Base-by-base conservation (phyloP, 2,888 invertebrate genomes). In the Lampropteryx suffumata region DNA sequence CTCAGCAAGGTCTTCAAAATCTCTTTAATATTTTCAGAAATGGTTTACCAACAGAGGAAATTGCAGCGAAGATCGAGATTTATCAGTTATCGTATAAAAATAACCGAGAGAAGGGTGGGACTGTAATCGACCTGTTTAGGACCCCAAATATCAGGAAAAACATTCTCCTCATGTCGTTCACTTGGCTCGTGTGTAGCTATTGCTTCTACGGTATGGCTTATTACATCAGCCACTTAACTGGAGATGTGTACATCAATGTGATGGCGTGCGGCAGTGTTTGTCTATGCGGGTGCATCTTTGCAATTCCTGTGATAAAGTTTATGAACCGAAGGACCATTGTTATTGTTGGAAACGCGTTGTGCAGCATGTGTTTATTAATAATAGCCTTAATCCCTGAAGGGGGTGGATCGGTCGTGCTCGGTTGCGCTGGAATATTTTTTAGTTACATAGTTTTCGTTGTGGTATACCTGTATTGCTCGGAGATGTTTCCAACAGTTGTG, bases 401-500 rank as follows among this genome's bases (percentile, higher is more conserved):
- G 1, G 61, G 60, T 12, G 68, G 65, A 11, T 91, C 92, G 49
- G 83, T 94, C 1, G 76, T 91, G 10, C 85, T 96, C 33, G 94
- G 95, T 13, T 93, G 94, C 55, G 64, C 93, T 26, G 95, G 95
- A 2, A 94, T 96, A 64, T 92, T 96, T 46, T 95, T 95, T 8
- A 93, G 95, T 65, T 95, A 95, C 0, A 91, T 95, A 14, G 92
- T 94, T 3, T 97, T 97, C 71, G 94, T 96, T 2, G 94, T 95
- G 2, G 92, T 94, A 6, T 97, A 97, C 74, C 91, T 97, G 24
- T 97, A 95, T 79, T 94, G 94, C 8, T 94, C 95, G 0, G 97
- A 98, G 83, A 85, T 97, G 59, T 97, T 96, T 73, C 97, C 97
- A 0, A 98, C 97, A 0, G 94, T 96, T 6, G 94, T 97, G 1